Conservation (phyloP, 2,888 invertebrate genomes). For the Sarcophaga caerulescens region DNA sequence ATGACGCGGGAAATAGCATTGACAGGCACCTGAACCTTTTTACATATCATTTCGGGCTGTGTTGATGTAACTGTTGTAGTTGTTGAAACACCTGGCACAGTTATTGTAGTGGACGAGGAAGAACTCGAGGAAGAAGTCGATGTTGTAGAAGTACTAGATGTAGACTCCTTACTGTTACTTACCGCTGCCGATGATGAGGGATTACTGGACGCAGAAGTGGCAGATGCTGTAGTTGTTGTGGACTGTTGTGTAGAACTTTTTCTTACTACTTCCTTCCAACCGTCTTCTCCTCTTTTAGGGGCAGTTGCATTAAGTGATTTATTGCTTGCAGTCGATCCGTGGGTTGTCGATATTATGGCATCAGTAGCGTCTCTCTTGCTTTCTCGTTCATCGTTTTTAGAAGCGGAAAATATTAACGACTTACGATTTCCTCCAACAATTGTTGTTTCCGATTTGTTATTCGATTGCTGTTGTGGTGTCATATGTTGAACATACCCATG, state of each 20-base stretch:
- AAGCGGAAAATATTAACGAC: slow-evolving; percentile 71
- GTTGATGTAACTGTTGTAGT: slow-evolving; percentile 73
- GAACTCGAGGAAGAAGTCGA: slow-evolving; percentile 71
- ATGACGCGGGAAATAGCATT: slow-evolving; percentile 98
- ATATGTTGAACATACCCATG: slow-evolving; percentile 41
- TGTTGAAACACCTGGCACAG: slow-evolving; percentile 69
- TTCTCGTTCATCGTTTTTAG: slow-evolving; percentile 72
- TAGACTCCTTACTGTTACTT: slow-evolving; percentile 47
- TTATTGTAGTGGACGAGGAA: slow-evolving; percentile 76
- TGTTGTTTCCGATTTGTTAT: slow-evolving; percentile 47
- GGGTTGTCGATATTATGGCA: slow-evolving; percentile 78
- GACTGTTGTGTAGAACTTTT: slow-evolving; percentile 86
- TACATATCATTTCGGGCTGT: slow-evolving; percentile 83
- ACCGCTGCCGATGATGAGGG: slow-evolving; percentile 40
- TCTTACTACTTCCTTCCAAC: slow-evolving; percentile 98
- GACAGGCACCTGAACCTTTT: slow-evolving; percentile 96
- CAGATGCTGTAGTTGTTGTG: slow-evolving; percentile 53
- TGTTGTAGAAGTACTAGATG: slow-evolving; percentile 39
- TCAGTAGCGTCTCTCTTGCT: slow-evolving; percentile 44
- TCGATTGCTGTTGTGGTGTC: slow-evolving; percentile 60
- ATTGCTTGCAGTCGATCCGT: slow-evolving; percentile 84
- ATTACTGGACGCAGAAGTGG: slow-evolving; percentile 38
- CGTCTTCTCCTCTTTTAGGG: slow-evolving; percentile 91
- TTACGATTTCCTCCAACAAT: slow-evolving; percentile 68
- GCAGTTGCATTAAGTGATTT: slow-evolving; percentile 69